These are phyloP conservation scores for Dasysyrphus albostriatus DNA, from an alignment of 2,888 invertebrate species.

Conservation along the genomic window DNA sequence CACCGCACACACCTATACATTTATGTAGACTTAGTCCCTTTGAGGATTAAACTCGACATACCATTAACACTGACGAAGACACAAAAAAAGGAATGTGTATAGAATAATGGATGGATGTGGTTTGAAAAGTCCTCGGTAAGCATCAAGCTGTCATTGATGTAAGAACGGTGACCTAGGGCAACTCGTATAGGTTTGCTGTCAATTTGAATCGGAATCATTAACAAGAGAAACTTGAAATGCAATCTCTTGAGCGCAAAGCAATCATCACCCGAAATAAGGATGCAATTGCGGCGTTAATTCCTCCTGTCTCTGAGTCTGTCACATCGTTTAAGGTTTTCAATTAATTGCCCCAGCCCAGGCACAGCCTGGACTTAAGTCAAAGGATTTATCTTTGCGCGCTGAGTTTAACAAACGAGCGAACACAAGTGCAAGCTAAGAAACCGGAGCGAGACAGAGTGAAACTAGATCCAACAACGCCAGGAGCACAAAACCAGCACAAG, in stretches of 20 bases:
- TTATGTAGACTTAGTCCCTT: background rate
- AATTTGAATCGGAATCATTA: constrained; percentile 40
- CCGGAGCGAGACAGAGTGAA: background rate
- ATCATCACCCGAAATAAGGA: constrained; percentile 34
- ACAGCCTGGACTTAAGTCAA: constrained; percentile 34
- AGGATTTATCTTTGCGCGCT: constrained; percentile 27
- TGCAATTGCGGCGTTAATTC: constrained; percentile 54
- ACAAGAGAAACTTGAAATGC: constrained; percentile 14
- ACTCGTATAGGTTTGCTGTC: constrained; percentile 17
- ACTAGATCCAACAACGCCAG: constrained; percentile 16
- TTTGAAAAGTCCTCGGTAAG: constrained; percentile 21
- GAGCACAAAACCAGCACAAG: constrained; percentile 9
- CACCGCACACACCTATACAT: constrained; percentile 8
- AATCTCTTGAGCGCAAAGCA: constrained; percentile 26
- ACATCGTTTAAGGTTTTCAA: constrained; percentile 51
- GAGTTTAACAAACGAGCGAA: constrained; percentile 46
- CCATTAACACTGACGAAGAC: constrained; percentile 2
- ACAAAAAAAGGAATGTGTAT: constrained; percentile 16
- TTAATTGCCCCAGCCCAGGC: constrained; percentile 45
- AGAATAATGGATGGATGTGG: constrained; percentile 17
- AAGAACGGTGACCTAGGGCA: constrained; percentile 17
- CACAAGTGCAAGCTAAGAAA: constrained; percentile 6
- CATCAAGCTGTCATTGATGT: constrained; percentile 22
- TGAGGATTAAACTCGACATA: constrained; percentile 24
- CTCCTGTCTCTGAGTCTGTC: constrained; percentile 25